Evolutionary conservation across 2,113 vertebrate species (phyloP), one percentile per base, ranked within the genome.

Genomic region (Talpa occidentalis): DNA sequence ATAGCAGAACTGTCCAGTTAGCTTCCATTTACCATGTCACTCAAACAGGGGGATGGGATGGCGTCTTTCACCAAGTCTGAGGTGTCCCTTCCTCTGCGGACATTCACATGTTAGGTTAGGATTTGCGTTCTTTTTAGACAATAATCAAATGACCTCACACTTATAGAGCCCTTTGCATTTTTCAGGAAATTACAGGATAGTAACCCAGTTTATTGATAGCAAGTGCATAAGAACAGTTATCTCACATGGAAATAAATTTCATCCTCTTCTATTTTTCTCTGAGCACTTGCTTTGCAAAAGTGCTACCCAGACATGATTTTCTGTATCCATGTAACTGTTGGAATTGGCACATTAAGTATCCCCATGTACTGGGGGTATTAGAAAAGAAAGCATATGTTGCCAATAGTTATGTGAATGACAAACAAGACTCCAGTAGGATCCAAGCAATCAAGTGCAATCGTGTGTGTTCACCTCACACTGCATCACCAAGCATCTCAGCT

Each of bases 1-100:
- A 88, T 90, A 98, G 96, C 89, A 96, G 89, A 97, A 97, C 97
- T 97, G 94, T 97, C 96, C 94, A 90, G 88, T 95, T 95, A 94
- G 92, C 93, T 97, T 94, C 93, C 97, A 91, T 78, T 77, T 97
- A 91, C 82, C 60, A 90, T 22, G 91, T 88, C 94, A 94, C 69
- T 88, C 67, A 28, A 28, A 82, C 92, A 90, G 30, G 66, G 87
- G 42, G 40, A 9, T n/a, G n/a, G 11, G 7, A 44, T 11, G 4
- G 14, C 30, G 49, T 24, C 28, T 94, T 47, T 64, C 79, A 32
- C 47, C 16, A 49, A 30, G n/a, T 72, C 15, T 5, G 3, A 72
- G 32, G 17, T 12, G 49, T 56, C 10, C 21, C 22, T 49, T 4
- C n/a, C 19, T 84, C 17, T 26, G 44, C 16, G 54, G 76, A 64